Percentiles rank a stretch among this genome's conserved stretches.
Conservation (phyloP, 2,113 vertebrate genomes). For the Girardinichthys multiradiatus region DNA sequence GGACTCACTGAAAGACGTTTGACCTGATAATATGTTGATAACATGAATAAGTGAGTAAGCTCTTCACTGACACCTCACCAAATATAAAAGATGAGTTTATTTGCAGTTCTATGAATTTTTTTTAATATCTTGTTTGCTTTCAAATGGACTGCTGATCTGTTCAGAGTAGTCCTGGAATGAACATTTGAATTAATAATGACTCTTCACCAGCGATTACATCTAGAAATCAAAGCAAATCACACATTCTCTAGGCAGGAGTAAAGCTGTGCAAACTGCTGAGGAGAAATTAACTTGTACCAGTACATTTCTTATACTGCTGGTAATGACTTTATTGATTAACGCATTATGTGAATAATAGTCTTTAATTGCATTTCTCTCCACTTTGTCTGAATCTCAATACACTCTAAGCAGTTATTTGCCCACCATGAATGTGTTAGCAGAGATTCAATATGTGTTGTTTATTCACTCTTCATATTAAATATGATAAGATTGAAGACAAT, state of each 20-base stretch:
- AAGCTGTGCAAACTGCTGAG: not conserved
- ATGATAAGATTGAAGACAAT: not conserved
- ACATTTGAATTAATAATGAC: not conserved
- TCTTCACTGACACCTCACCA: not conserved
- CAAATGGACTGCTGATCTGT: not conserved
- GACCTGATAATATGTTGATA: not conserved
- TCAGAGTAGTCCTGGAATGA: not conserved
- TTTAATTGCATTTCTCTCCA: not conserved
- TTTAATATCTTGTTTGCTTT: not conserved
- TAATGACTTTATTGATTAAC: not conserved
- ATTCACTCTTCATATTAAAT: not conserved
- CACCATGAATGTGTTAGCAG: not conserved
- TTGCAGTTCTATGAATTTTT: not conserved
- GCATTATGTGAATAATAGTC: not conserved
- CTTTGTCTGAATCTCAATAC: not conserved
- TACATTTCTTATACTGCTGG: not conserved
- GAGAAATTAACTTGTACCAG: not conserved
- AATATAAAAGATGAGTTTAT: not conserved
- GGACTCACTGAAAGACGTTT: not conserved
- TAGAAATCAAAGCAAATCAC: not conserved
- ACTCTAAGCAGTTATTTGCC: not conserved
- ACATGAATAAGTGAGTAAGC: not conserved
- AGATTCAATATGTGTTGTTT: not conserved
- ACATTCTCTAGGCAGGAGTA: not conserved
- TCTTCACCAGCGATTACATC: not conserved